Percentiles rank a stretch among this genome's conserved stretches.
Evolutionary conservation across 2,888 invertebrate species (phyloP).

Genomic region (Conistra vaccinii): DNA sequence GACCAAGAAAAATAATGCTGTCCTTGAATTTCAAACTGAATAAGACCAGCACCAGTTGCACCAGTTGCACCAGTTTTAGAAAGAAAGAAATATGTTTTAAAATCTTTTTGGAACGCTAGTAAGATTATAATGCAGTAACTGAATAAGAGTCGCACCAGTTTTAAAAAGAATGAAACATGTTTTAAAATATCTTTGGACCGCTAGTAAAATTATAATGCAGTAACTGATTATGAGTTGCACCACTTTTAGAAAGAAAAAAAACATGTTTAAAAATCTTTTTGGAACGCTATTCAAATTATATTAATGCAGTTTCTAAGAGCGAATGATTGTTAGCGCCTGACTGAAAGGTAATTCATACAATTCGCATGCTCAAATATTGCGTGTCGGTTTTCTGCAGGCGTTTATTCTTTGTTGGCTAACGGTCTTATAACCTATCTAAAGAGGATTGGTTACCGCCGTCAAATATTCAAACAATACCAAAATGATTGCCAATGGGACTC

Average conservation of each 20-base stretch:
- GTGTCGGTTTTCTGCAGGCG: constrained; percentile 22
- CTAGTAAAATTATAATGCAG: not conserved
- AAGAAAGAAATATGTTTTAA: not conserved
- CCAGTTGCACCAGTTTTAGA: not conserved
- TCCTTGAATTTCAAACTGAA: not conserved
- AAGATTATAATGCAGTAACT: not conserved
- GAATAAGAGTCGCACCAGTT: not conserved
- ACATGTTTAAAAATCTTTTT: not conserved
- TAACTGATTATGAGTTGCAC: not conserved
- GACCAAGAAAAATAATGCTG: not conserved
- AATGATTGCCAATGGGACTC: not conserved
- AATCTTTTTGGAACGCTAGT: not conserved
- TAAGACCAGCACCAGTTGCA: not conserved
- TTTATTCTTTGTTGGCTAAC: not conserved
- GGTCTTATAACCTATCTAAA: not conserved
- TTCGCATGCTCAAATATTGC: constrained; percentile 27
- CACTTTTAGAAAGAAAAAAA: not conserved
- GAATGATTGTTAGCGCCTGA: constrained; percentile 22
- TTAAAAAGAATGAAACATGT: not conserved
- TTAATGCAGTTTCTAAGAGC: not conserved
- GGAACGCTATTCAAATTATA: not conserved
- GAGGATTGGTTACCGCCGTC: too few relatives aligned
- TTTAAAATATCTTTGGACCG: not conserved
- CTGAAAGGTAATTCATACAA: not conserved
- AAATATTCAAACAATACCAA: not conserved